phyloP scores from a whole-genome alignment of 2,113 vertebrate species.

The Engystomops pustulosus region DNA sequence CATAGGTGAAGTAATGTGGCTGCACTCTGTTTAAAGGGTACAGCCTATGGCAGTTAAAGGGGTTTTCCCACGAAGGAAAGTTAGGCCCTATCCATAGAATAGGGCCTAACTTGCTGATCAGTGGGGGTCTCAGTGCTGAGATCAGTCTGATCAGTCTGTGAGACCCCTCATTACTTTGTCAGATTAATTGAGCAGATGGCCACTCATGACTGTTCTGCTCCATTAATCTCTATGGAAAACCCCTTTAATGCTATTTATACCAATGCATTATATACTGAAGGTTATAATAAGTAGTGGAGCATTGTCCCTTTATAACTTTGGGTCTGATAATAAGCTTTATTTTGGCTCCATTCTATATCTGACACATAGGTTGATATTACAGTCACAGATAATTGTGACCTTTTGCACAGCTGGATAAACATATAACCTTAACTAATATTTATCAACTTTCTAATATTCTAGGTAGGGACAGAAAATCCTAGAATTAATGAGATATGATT shows the following conservation, averaged over 20 bases:
- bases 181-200: too few relatives aligned
- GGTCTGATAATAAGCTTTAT: background rate
- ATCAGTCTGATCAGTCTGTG: too few relatives aligned
- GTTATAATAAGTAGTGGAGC: background rate
- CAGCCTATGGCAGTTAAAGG: too few relatives aligned
- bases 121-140: too few relatives aligned
- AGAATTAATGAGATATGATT: background rate
- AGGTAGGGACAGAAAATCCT: background rate
- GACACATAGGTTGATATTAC: background rate
- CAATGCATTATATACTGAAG: background rate
- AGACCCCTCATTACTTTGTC: too few relatives aligned
- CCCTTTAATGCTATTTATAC: background rate
- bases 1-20: too few relatives aligned
- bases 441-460: slow-evolving; percentile 6
- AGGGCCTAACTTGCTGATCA: too few relatives aligned
- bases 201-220: too few relatives aligned
- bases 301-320: background rate
- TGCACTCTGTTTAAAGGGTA: too few relatives aligned
- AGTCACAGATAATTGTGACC: background rate
- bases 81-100: too few relatives aligned
- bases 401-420: background rate
- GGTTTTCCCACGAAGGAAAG: too few relatives aligned
- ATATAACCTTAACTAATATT: slow-evolving; percentile 11
- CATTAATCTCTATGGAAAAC: too few relatives aligned
- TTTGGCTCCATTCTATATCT: background rate